Base-by-base conservation (phyloP, 1,140 invertebrate species). In the Zaprionus ornatus region DNA sequence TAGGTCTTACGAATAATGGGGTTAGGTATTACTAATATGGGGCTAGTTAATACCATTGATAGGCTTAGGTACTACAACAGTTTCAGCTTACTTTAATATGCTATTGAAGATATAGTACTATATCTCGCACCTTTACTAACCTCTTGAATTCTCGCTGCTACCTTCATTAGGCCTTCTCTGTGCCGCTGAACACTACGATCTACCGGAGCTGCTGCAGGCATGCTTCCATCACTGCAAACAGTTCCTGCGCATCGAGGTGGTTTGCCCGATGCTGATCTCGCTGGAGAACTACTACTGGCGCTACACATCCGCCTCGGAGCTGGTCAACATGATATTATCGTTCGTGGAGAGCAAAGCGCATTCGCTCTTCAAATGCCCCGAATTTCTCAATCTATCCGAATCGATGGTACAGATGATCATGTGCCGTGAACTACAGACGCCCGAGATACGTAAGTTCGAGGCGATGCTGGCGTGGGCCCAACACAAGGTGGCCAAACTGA, bases 171-270 rank as follows among this genome's bases (percentile, higher is more conserved):
- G 97, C 4, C 94, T 99, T 1, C 98, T 98, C 67, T 98, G 97
- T 91, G 97, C 98, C 1, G 98, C 98, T 0, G 98, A 99, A 83
- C 98, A 98, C 90, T 99, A 98, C 90, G 98, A 98, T 93, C 93
- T 98, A 37, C 97, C 98, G 0, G 98, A 99, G 92, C 93, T 99
- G 21, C 93, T 98, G 27, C 97, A 98, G 91, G 98, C 98, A 0
- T 98, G 98, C 93, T 98, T 99, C 93, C 98, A 98, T 92, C 98
- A 98, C 86, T 97, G 97, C 62, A 98, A 98, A 92, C 98, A 98
- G 87, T 98, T 98, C 91, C 93, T 99, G 2, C 94, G 97, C 61
- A 97, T 98, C 87, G 97, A 98, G 93, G 96, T 98, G 79, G 97
- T 98, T 10, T 98, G 97, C 93, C 95, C 96, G 56, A 99, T 99